These are phyloP conservation scores for Telmatherina bonti DNA, from an alignment of 2,797 vertebrate species.

Conservation along the genomic window DNA sequence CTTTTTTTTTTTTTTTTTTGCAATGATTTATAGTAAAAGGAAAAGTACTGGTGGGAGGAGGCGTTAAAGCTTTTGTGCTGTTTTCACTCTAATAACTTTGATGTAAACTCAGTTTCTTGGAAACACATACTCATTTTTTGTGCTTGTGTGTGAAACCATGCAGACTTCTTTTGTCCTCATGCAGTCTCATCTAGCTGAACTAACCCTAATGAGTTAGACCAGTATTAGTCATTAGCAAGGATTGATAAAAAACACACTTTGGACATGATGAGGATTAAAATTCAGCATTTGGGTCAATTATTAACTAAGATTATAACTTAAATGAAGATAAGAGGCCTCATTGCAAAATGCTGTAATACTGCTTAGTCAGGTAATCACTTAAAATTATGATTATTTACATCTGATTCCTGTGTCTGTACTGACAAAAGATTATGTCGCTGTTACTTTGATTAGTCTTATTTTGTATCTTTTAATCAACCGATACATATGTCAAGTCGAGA, in stretches of 20 bases:
- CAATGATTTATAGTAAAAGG: conserved; percentile 14
- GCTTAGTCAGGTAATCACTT: neutral
- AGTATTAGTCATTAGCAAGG: conserved; percentile 51
- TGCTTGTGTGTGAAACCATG: neutral
- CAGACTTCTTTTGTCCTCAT: neutral
- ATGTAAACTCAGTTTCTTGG: conserved; percentile 6
- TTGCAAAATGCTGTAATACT: conserved; percentile 49
- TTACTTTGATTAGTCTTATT: neutral
- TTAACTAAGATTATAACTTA: conserved; percentile 65
- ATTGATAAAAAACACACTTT: conserved; percentile 72
- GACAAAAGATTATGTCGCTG: neutral
- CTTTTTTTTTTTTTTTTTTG: too few relatives aligned
- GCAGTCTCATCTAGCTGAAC: neutral
- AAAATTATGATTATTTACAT: neutral
- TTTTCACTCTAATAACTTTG: conserved; percentile 7
- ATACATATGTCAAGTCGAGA: neutral
- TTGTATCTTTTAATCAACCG: too few relatives aligned
- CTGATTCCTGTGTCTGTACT: neutral
- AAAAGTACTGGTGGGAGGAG: conserved; percentile 2
- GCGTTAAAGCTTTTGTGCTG: neutral
- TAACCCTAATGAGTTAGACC: conserved; percentile 12
- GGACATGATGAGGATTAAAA: conserved; percentile 60
- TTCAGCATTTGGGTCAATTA: conserved; percentile 60
- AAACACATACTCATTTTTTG: neutral
- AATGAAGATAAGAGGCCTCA: conserved; percentile 56